Percentiles rank a stretch among this genome's conserved stretches.
Evolutionary conservation across 2,797 vertebrate species (phyloP).

Genomic region (Micropoecilia bifurca): DNA sequence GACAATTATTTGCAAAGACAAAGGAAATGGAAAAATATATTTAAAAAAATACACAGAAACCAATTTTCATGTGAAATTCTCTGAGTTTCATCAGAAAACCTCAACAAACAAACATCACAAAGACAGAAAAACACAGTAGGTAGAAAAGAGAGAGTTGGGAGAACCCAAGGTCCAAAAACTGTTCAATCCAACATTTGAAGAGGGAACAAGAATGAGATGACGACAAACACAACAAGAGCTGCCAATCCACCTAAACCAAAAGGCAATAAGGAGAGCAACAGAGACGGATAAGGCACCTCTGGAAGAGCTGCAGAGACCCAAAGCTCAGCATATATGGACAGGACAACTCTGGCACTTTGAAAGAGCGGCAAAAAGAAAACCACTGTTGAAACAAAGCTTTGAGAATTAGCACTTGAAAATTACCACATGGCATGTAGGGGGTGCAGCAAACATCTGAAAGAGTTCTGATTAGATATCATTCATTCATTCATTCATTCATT

Average conservation of each 20-base stretch:
- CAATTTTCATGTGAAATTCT: too few species aligned
- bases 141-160: too few species aligned
- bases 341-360: neutral
- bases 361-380: neutral
- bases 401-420: too few species aligned
- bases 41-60: too few species aligned
- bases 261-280: neutral
- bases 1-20: neutral
- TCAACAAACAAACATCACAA: too few species aligned
- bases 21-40: neutral
- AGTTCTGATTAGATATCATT: neutral
- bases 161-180: neutral
- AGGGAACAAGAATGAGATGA: neutral
- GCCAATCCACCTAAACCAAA: neutral
- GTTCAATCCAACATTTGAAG: neutral
- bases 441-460: too few species aligned
- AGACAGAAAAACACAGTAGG: too few species aligned
- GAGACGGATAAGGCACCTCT: neutral
- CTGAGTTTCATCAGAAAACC: too few species aligned
- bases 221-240: neutral
- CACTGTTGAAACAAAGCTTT: too few species aligned
- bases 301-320: neutral
- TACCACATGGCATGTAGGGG: too few species aligned
- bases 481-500: neutral
- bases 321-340: too few species aligned